These are phyloP conservation scores for Heterochromis multidens DNA, from an alignment of 2,113 vertebrate species.

Conservation along the genomic window DNA sequence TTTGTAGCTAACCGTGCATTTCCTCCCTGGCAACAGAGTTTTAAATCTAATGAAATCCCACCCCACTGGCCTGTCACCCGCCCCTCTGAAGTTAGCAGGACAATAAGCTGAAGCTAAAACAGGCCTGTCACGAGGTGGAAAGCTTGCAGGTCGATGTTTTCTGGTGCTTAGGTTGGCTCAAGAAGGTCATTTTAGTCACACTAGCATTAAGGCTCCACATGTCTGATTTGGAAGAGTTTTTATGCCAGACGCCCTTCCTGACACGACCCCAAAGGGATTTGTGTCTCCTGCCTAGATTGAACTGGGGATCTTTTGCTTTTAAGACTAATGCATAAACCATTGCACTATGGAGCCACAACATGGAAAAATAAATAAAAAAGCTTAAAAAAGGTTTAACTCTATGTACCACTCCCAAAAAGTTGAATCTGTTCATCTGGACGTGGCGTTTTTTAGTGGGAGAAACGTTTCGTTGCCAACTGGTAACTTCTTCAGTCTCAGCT, in stretches of 20 bases:
- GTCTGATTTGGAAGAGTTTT: too few species aligned
- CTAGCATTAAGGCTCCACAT: too few species aligned
- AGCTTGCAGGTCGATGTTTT: neutral
- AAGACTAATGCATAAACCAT: neutral
- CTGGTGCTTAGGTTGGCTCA: neutral
- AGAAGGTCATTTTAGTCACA: neutral
- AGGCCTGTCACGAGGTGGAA: neutral
- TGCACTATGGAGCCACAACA: neutral
- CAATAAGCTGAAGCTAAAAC: constrained; percentile 2
- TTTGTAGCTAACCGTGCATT: constrained; percentile 41
- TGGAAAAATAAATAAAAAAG: neutral
- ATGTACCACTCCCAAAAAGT: neutral
- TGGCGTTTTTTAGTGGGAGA: too few species aligned
- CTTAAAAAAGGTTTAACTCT: neutral
- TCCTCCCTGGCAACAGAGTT: constrained; percentile 32
- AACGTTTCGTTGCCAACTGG: too few species aligned
- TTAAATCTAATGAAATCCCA: constrained; percentile 30
- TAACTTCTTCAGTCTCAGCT: too few species aligned
- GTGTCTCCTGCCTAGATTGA: neutral
- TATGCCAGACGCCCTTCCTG: too few species aligned
- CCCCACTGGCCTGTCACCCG: neutral
- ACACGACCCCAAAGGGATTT: too few species aligned
- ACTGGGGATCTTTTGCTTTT: neutral
- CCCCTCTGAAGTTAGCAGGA: neutral
- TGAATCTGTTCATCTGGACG: too few species aligned